Evolutionary conservation across 2,797 vertebrate species (phyloP).

Genomic region (Aythya fuligula): DNA sequence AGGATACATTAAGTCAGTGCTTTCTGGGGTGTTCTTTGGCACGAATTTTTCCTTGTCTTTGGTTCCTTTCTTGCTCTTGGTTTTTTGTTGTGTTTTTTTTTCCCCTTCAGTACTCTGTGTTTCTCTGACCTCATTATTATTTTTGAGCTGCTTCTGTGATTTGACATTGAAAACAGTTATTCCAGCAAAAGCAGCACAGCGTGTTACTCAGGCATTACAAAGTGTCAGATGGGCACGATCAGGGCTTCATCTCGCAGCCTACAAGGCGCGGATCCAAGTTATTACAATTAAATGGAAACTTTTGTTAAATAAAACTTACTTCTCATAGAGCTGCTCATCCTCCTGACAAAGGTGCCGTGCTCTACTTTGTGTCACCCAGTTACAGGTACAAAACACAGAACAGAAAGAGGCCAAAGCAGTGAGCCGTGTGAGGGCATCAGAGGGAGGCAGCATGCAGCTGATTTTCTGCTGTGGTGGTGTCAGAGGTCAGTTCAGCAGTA

Average conservation of each 20-base stretch:
- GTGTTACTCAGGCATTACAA: neutral
- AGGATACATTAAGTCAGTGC: neutral
- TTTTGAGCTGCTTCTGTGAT: constrained; percentile 12
- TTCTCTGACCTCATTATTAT: constrained; percentile 47
- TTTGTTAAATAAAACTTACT: neutral
- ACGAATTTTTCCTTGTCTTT: neutral
- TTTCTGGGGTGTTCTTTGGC: constrained; percentile 2
- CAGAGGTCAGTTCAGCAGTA: neutral
- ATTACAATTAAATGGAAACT: neutral
- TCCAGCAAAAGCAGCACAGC: neutral
- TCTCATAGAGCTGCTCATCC: neutral
- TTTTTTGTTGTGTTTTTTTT: neutral
- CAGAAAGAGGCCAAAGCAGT: constrained; percentile 7
- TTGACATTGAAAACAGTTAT: neutral
- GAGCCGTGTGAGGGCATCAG: constrained; percentile 31
- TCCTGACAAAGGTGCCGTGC: neutral
- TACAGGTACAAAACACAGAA: neutral
- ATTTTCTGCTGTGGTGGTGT: neutral
- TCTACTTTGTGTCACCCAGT: constrained; percentile 30
- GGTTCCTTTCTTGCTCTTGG: neutral
- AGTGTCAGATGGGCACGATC: neutral
- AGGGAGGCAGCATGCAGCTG: neutral
- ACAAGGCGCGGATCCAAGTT: neutral
- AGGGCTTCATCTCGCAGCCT: neutral
- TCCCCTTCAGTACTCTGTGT: neutral